A percentile compares a stretch with the other conserved stretches of the same genome.
phyloP scores from a whole-genome alignment of 2,888 invertebrate genomes.

The Geotrupes spiniger region DNA sequence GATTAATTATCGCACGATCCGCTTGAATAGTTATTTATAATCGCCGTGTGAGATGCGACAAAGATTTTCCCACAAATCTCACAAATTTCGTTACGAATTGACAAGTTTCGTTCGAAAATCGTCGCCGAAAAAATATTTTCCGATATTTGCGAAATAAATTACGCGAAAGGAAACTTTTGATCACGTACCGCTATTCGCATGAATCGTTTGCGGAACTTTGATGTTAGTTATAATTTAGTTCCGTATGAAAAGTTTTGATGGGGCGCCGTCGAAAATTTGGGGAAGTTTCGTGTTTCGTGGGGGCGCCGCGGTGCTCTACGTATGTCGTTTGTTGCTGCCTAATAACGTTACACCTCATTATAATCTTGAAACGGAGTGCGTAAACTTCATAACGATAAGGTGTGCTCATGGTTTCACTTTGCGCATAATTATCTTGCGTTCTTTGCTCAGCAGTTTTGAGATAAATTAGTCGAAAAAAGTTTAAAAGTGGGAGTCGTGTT shows the following conservation, averaged over 20 bases:
- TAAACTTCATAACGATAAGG: conserved; percentile 36
- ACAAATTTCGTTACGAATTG: too few relatives aligned
- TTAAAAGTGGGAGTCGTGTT: too few relatives aligned
- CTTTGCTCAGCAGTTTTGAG: conserved; percentile 18
- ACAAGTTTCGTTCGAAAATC: too few relatives aligned
- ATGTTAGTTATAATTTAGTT: conserved; percentile 46
- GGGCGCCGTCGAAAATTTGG: conserved; percentile 26
- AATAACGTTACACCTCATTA: conserved; percentile 57
- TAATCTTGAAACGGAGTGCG: conserved; percentile 41
- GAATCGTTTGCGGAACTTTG: conserved; percentile 38
- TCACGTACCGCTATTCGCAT: conserved; percentile 33
- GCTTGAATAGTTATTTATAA: too few relatives aligned
- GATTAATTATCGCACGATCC: too few relatives aligned
- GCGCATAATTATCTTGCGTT: conserved; percentile 25
- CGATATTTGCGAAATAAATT: too few relatives aligned
- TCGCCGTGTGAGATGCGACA: too few relatives aligned
- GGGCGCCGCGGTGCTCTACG: conserved; percentile 22
- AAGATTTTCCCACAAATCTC: too few relatives aligned
- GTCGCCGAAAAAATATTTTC: too few relatives aligned
- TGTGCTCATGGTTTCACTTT: too few relatives aligned
- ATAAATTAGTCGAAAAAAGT: neutral
- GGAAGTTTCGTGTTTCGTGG: conserved; percentile 35
- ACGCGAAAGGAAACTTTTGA: conserved; percentile 21
- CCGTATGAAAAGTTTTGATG: conserved; percentile 41
- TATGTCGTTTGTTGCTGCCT: conserved; percentile 34